A percentile compares a stretch with the other conserved stretches of the same genome.
These are phyloP conservation scores for Carcina quercana DNA, from an alignment of 2,888 invertebrate species.

Conservation along the genomic window DNA sequence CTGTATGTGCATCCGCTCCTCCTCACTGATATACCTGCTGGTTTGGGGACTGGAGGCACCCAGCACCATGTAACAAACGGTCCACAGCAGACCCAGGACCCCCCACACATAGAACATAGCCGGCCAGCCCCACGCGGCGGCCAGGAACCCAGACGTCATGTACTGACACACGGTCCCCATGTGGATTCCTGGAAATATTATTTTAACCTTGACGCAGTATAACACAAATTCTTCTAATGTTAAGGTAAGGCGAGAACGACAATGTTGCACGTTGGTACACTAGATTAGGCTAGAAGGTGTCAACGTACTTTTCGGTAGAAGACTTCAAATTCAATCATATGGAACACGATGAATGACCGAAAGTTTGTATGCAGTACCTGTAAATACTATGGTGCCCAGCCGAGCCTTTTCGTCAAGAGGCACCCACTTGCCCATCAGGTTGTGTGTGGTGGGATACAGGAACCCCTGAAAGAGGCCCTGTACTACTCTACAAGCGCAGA, in stretches of 20 bases:
- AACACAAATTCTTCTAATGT: too few species aligned
- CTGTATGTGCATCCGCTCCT: slow-evolving; percentile 79
- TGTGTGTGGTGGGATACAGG: slow-evolving; percentile 79
- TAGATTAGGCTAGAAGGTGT: too few species aligned
- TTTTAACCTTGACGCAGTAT: too few species aligned
- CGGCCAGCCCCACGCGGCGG: slow-evolving; percentile 75
- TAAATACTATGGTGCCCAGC: slow-evolving; percentile 25
- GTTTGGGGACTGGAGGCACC: slow-evolving; percentile 79
- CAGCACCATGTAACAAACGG: slow-evolving; percentile 67
- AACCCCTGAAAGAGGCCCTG: slow-evolving; percentile 85
- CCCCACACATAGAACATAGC: slow-evolving; percentile 80
- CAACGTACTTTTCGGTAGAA: too few species aligned
- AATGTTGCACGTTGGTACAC: too few species aligned
- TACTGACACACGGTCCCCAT: slow-evolving; percentile 76
- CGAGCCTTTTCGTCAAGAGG: slow-evolving; percentile 71
- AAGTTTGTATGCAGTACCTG: slow-evolving; percentile 1
- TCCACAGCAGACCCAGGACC: slow-evolving; percentile 67
- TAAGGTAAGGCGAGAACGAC: too few species aligned
- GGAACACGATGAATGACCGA: too few species aligned
- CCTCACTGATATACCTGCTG: slow-evolving; percentile 64
- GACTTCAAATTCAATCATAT: too few species aligned
- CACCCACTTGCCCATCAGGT: slow-evolving; percentile 82
- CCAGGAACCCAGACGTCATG: slow-evolving; percentile 58
- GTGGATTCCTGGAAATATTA: slow-evolving; percentile 69
- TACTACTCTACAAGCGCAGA: slow-evolving; percentile 79